A percentile compares a stretch with the other conserved stretches of the same genome.
phyloP scores from a whole-genome alignment of 2,888 invertebrate species.

The Nowickia ferox region DNA sequence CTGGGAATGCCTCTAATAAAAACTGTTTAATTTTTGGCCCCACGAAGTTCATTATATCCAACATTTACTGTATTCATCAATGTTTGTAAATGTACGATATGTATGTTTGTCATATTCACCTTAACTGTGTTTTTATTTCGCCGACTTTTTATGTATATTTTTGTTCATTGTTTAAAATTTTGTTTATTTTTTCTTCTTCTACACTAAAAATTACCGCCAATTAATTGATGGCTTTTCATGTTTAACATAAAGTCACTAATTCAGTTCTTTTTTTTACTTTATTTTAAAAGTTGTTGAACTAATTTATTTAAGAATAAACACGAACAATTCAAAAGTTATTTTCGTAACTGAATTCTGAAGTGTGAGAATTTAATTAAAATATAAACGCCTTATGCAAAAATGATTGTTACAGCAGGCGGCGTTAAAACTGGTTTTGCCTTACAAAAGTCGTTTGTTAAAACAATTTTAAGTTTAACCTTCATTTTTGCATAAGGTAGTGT shows the following conservation, averaged over 20 bases:
- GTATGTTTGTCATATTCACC: neutral
- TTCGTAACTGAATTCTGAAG: too few relatives aligned
- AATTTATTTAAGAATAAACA: neutral
- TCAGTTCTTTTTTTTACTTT: neutral
- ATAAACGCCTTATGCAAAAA: too few relatives aligned
- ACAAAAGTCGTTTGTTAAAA: too few relatives aligned
- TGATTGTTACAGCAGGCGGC: too few relatives aligned
- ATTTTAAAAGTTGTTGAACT: conserved; percentile 27
- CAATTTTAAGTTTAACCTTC: too few relatives aligned
- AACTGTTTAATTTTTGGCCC: neutral
- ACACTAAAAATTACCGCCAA: neutral
- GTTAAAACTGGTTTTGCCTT: too few relatives aligned
- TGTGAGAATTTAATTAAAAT: too few relatives aligned
- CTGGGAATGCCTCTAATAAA: too few relatives aligned
- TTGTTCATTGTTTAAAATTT: neutral
- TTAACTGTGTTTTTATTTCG: conserved; percentile 4
- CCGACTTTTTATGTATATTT: conserved; percentile 10
- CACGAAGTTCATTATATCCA: neutral
- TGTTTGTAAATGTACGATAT: neutral
- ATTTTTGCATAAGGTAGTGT: too few relatives aligned
- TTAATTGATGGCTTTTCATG: conserved; percentile 1
- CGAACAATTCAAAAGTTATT: neutral
- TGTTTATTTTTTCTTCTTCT: neutral
- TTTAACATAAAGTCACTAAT: conserved; percentile 10
- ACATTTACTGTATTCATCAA: neutral